Base-by-base conservation (phyloP, 2,113 vertebrate species). In the Ahaetulla prasina region DNA sequence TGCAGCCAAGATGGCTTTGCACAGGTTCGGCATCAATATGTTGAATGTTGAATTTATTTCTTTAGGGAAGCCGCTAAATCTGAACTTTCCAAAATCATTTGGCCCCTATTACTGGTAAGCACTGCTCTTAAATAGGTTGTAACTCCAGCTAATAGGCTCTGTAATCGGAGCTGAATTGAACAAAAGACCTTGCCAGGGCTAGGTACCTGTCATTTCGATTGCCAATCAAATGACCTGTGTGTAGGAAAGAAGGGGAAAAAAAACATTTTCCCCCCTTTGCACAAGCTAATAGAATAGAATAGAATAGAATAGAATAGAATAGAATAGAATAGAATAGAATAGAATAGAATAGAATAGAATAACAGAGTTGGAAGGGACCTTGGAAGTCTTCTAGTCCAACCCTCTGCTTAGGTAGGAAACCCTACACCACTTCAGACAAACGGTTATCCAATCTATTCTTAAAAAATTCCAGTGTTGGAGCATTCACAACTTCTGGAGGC, bases 31-130 rank as follows among this genome's bases (percentile, higher is more conserved):
- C 97, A 96, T 98, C 97, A 96, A 97, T 97, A 97, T 96, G 96
- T 96, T 97, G 96, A 95, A 95, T 54, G 96, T 96, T 95, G 95
- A 96, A 97, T 97, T 97, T 97, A 97, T 97, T 98, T 96, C 97
- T 97, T 96, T 95, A 95, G 97, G 97, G 97, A 98, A 96, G 94
- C 95, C 92, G 92, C 96, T 96, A 97, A 96, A 96, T 97, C 96
- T 98, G 98, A 98, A 98, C 97, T 98, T 98, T 98, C 97, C 97
- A 98, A 97, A 98, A 98, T 98, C 97, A 98, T 98, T 98, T 98
- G 98, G 98, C 97, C 97, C 97, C 97, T 97, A 98, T 98, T 98
- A 98, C 97, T 95, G 95, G 97, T 97, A 98, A 98, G 97, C 98
- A 97, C 96, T 94, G 96, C 96, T 97, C 97, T 98, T 98, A 97